Evolutionary conservation across 2,888 invertebrate species (phyloP), one percentile per base, ranked within the genome.

Genomic region (Ditula angustiorana): DNA sequence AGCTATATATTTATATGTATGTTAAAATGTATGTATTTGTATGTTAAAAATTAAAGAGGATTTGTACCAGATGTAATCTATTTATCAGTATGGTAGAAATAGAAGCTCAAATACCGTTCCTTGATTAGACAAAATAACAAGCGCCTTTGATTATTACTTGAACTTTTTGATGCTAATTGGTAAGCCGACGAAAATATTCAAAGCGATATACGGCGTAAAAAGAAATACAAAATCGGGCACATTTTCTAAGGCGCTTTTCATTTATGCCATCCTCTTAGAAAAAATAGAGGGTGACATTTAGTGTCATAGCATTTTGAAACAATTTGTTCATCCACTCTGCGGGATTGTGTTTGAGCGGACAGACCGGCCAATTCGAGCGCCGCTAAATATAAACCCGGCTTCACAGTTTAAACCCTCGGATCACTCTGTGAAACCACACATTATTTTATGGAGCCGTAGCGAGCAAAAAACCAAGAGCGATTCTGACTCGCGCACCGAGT

Each of bases 261-360:
- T 56, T 47, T 41, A 23, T 5, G n/a, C 26, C 23, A 49, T 47
- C 28, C 35, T 55, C 23, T 61, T 23, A 35, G 21, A 28, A 47
- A 47, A 55, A 55, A 35, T 56, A 56, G 35, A 56, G n/a, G n/a
- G 49, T 49, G 41, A 30, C 49, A 50, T 62, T 57, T 57, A 33
- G 57, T 30, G 49, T 57, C 47, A 57, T 41, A 44, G 30, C 26
- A 37, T 56, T 62, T 63, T 44, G 30, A 49, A 30, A 30, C 62
- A 56, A 50, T 50, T 56, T 62, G 49, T 62, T 30, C 2, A 41
- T 62, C 47, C 49, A 44, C 33, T 24, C 46, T 26, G 13, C 13
- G 37, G 41, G 30, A 26, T 8, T 56, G 28, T 56, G 30, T 52
- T 21, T 13, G 30, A 50, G 28, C 28, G n/a, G 24, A 41, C 37